A percentile compares a stretch with the other conserved stretches of the same genome.
Evolutionary conservation across 2,888 invertebrate genomes (phyloP).

Genomic region (Xestia sexstrigata): DNA sequence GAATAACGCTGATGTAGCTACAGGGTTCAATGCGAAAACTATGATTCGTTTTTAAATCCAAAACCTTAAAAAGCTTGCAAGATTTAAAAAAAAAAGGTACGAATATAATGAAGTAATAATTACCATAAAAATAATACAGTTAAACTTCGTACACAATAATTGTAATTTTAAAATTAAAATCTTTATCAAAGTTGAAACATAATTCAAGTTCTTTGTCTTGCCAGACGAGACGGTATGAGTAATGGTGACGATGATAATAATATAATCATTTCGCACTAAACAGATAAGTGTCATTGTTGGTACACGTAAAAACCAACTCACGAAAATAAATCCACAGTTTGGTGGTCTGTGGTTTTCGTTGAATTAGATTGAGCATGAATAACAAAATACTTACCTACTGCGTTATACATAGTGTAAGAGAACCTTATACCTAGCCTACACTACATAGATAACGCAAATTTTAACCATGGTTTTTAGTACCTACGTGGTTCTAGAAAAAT

Average conservation of each 20-base stretch:
- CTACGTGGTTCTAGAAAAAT: background rate
- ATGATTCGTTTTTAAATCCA: background rate
- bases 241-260: slow-evolving; percentile 30
- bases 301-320: slow-evolving; percentile 34
- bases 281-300: slow-evolving; percentile 14
- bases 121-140: background rate
- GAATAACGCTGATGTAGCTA: background rate
- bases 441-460: background rate
- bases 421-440: background rate
- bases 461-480: background rate
- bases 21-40: background rate
- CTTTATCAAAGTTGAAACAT: background rate
- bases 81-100: no score
- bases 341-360: slow-evolving; percentile 10
- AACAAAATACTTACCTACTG: background rate
- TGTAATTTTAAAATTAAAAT: slow-evolving; percentile 9
- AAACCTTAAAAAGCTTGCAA: background rate
- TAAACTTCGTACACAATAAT: background rate
- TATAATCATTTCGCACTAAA: slow-evolving; percentile 33
- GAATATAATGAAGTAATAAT: no score
- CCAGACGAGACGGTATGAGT: slow-evolving; percentile 23
- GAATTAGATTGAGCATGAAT: background rate
- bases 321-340: slow-evolving; percentile 26
- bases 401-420: background rate
- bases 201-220: slow-evolving; percentile 38